These are phyloP conservation scores for Pammene aurita DNA, from an alignment of 2,888 invertebrate species.

Conservation along the genomic window DNA sequence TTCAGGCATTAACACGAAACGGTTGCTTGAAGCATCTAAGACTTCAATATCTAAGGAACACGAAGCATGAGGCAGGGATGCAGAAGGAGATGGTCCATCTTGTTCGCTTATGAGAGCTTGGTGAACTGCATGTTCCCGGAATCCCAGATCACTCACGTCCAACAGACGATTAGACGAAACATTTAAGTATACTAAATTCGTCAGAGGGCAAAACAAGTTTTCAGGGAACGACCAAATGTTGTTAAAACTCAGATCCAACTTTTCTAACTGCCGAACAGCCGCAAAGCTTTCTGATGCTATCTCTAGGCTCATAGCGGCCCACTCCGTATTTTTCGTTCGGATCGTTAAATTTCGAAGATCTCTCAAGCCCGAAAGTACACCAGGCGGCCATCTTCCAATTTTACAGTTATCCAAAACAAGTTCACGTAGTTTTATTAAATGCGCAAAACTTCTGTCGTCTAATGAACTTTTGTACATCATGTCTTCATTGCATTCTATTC, in stretches of 20 bases:
- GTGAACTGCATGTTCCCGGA: conserved; percentile 88
- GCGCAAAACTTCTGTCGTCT: conserved; percentile 90
- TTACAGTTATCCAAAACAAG: conserved; percentile 94
- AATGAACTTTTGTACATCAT: conserved; percentile 91
- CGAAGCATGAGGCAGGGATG: conserved; percentile 75
- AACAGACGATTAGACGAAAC: conserved; percentile 94
- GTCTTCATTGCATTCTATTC: conserved; percentile 91
- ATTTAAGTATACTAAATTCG: conserved; percentile 90
- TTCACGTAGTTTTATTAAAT: conserved; percentile 90
- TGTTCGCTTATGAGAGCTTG: conserved; percentile 86
- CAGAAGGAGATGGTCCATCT: conserved; percentile 75
- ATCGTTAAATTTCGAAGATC: conserved; percentile 93
- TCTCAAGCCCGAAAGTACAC: conserved; percentile 90
- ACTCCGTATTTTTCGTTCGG: conserved; percentile 91
- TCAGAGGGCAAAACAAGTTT: conserved; percentile 91
- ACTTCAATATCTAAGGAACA: conserved; percentile 92
- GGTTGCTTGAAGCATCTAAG: conserved; percentile 92
- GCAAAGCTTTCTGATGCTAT: conserved; percentile 90
- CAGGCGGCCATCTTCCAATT: conserved; percentile 91
- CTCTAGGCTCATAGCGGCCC: conserved; percentile 93
- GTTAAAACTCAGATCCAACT: conserved; percentile 92
- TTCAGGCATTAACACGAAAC: conserved; percentile 91
- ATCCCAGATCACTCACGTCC: conserved; percentile 93
- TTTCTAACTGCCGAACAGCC: conserved; percentile 90
- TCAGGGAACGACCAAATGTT: conserved; percentile 95